Evolutionary conservation across 2,888 invertebrate species (phyloP), one percentile per base, ranked within the genome.

Genomic region (Acanthacorydalis orientalis): DNA sequence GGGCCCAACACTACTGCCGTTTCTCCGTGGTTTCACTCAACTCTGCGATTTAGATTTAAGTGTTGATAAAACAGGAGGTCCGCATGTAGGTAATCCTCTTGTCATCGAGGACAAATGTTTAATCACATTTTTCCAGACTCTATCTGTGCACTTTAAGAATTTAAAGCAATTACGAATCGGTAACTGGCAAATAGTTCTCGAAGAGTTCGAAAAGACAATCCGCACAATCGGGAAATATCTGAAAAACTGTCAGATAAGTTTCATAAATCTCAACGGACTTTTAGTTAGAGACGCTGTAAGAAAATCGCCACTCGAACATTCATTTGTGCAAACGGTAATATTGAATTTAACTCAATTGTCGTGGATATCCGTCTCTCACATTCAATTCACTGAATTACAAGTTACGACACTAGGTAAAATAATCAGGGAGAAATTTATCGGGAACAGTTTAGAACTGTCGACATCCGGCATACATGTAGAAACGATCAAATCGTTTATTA

Each of bases 41-140:
- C 59, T 71, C 35, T 65, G 69, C 51, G 70, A 71, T 53, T 60
- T 71, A 16, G 70, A 71, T 53, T 57, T 71, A 15, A 69, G 69
- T 11, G 62, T 69, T 46, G 68, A 69, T 53, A 65, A 68, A 49
- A 67, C 66, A 2, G 64, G 67, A 2, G 59, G 65, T 46, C 65
- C 64, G 7, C 61, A 62, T 11, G 55, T 57, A 32, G 58, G 60
- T 32, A 60, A 60, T 46, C 64, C 64, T 39, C 61, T 68, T 50
- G 67, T 70, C 50, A 53, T 66, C 38, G 68, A 70, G 56, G 70
- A 72, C 55, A 69, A 68, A 52, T 64, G 65, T 40, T 59, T 70
- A 32, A 58, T 66, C 31, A 59, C 62, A 37, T 71, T 72, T 57
- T 70, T 70, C 57, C 58, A 60, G 49, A 66, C 65, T 12, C 56